Conservation (phyloP, 2,888 invertebrate genomes). For the Andrena praecox region DNA sequence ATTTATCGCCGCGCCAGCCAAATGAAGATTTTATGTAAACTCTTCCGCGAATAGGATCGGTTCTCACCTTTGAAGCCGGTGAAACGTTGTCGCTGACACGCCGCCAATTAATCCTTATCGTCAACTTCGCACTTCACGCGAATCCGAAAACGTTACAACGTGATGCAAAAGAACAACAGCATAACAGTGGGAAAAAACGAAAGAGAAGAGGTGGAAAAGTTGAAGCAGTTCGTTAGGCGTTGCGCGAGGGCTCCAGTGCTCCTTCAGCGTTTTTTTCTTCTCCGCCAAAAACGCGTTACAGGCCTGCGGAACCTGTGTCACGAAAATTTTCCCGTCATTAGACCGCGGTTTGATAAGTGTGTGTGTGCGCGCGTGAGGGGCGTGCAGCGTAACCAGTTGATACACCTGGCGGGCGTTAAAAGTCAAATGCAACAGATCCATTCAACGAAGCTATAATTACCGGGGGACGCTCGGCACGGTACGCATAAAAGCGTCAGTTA, state of each 20-base stretch:
- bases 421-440: conserved; percentile 81
- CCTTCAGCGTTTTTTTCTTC: conserved; percentile 36
- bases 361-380: conserved; percentile 28
- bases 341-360: conserved; percentile 73
- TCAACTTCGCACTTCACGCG: conserved; percentile 4
- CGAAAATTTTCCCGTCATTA: conserved; percentile 73
- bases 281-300: conserved; percentile 30
- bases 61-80: conserved; percentile 39
- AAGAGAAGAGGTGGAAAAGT: neutral
- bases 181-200: neutral
- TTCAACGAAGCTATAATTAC: conserved; percentile 80
- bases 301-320: conserved; percentile 42
- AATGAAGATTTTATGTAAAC: conserved; percentile 54
- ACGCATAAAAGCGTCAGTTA: conserved; percentile 81
- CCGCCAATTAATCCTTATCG: conserved; percentile 51
- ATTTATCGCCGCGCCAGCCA: conserved; percentile 40
- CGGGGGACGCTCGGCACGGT: conserved; percentile 71
- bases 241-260: conserved; percentile 1
- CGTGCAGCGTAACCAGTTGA: conserved; percentile 73
- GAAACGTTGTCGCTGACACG: conserved; percentile 46
- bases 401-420: conserved; percentile 77
- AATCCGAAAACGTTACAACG: conserved; percentile 3
- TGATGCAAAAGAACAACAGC: neutral
- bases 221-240: conserved; percentile 39
- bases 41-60: conserved; percentile 39